Evolutionary conservation across 2,888 invertebrate genomes (phyloP).

Genomic region (Drosophila algonquin): DNA sequence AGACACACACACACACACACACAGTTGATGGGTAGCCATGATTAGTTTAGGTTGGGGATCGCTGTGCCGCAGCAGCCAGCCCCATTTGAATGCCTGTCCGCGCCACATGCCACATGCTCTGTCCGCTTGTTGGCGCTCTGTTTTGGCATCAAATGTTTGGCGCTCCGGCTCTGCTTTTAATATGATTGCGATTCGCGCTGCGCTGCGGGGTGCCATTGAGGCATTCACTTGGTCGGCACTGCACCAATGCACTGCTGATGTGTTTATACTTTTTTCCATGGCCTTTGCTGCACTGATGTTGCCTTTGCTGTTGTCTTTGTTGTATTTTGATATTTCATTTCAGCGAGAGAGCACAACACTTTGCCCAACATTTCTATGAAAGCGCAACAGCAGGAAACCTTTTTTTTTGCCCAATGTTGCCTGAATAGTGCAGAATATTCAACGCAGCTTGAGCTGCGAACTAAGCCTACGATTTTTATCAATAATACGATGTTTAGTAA

Average conservation of each 20-base stretch:
- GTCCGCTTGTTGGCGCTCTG: conserved; percentile 28
- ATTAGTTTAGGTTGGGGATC: conserved; percentile 57
- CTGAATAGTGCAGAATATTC: neutral
- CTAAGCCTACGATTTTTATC: neutral
- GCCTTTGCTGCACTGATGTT: neutral
- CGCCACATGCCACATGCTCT: conserved; percentile 43
- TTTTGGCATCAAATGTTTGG: conserved; percentile 50
- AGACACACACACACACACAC: conserved; percentile 17
- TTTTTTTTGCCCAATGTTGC: too few relatives aligned
- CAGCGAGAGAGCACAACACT: neutral
- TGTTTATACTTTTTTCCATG: neutral
- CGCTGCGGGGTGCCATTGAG: conserved; percentile 34
- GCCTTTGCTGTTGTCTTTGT: neutral
- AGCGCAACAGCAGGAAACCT: too few relatives aligned
- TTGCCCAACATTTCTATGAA: neutral
- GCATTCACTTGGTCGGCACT: conserved; percentile 43
- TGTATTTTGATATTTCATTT: neutral
- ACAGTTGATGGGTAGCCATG: conserved; percentile 46
- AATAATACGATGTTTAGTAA: neutral
- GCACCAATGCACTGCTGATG: conserved; percentile 14
- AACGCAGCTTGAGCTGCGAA: neutral
- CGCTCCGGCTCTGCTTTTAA: conserved; percentile 63
- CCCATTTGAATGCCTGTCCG: conserved; percentile 49
- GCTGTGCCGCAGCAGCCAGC: conserved; percentile 5
- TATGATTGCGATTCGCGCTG: conserved; percentile 77